phyloP scores from a whole-genome alignment of 1,140 invertebrate genomes.

The Apolygus lucorum region DNA sequence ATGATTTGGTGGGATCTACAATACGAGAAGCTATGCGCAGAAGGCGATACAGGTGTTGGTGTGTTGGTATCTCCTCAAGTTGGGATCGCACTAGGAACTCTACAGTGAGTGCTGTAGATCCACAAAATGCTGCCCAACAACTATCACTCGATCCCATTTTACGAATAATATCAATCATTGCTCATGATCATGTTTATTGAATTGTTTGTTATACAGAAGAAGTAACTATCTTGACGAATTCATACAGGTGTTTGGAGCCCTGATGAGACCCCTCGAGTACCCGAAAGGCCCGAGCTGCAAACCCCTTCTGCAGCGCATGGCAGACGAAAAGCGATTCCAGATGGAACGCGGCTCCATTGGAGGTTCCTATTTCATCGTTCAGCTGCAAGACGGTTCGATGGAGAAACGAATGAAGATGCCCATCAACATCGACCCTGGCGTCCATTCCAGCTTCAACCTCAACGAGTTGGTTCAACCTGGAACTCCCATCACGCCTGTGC shows the following conservation, averaged over 20 bases:
- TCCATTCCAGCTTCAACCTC: slow-evolving; percentile 82
- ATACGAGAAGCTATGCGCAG: too few species aligned
- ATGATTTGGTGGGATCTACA: too few species aligned
- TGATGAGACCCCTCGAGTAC: slow-evolving; percentile 87
- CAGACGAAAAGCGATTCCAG: slow-evolving; percentile 79
- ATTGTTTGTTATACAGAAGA: too few species aligned
- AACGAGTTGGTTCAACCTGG: slow-evolving; percentile 57
- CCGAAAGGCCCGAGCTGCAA: slow-evolving; percentile 60
- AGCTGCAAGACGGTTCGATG: slow-evolving; percentile 79
- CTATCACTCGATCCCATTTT: too few species aligned
- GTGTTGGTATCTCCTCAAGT: too few species aligned
- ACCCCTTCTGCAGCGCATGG: slow-evolving; percentile 76
- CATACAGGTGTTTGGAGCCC: slow-evolving; percentile 72
- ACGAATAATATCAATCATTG: too few species aligned
- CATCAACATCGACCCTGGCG: slow-evolving; percentile 71
- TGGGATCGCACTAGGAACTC: too few species aligned
- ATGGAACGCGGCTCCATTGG: slow-evolving; percentile 78
- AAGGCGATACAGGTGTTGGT: too few species aligned
- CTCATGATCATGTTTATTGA: too few species aligned
- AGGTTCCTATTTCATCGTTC: slow-evolving; percentile 84
- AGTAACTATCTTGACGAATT: too few species aligned
- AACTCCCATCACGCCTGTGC: slow-evolving; percentile 60
- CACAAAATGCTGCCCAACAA: too few species aligned
- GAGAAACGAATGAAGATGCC: slow-evolving; percentile 77
- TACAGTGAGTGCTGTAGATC: too few species aligned